Evolutionary conservation across 2,113 vertebrate species (phyloP).

Genomic region (Stomatorhinus ivindoensis): DNA sequence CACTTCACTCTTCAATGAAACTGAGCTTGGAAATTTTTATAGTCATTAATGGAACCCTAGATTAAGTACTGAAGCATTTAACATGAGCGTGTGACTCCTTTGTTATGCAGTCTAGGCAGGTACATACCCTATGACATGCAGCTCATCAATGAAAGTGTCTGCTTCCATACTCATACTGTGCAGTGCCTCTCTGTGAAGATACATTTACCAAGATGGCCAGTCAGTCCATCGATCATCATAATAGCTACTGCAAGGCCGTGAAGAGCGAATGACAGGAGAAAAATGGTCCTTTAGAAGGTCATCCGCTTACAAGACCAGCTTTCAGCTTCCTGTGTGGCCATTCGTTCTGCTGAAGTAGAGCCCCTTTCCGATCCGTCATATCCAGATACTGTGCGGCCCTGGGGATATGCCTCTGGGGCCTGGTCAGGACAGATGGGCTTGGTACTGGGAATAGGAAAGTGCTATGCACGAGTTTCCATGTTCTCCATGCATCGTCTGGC

Average conservation of each 20-base stretch:
- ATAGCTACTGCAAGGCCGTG: background rate
- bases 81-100: background rate
- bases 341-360: background rate
- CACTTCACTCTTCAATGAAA: background rate
- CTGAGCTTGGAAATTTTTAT: background rate
- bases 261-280: background rate
- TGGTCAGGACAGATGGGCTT: background rate
- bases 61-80: background rate
- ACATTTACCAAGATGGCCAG: background rate
- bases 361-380: background rate
- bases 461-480: constrained; percentile 9
- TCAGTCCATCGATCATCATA: background rate
- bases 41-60: background rate
- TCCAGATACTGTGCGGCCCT: background rate
- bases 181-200: background rate
- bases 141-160: background rate
- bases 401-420: background rate
- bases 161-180: background rate
- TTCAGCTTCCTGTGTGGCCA: background rate
- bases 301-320: background rate
- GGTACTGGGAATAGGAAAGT: background rate
- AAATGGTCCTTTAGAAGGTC: background rate
- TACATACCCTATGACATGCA: background rate
- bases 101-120: background rate
- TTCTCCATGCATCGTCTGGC: background rate